Evolutionary conservation across 2,797 vertebrate genomes (phyloP).

Genomic region (Phataginus tricuspis): DNA sequence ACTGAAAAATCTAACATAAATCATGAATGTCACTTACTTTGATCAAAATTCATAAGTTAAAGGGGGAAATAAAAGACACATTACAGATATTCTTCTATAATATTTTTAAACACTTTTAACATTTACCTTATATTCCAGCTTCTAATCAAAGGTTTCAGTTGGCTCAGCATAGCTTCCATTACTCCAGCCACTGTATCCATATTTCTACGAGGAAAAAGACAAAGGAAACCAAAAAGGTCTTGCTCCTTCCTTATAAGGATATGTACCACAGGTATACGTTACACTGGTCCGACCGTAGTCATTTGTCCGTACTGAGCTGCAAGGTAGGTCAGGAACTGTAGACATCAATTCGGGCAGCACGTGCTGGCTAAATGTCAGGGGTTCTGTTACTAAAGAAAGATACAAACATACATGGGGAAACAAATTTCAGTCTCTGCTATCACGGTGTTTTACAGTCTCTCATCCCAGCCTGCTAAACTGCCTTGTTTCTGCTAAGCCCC

Average conservation of each 20-base stretch:
- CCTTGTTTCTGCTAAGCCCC: not conserved
- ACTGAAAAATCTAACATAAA: not conserved
- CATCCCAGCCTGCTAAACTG: not conserved
- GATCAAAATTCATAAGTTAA: not conserved
- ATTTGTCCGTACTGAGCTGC: not conserved
- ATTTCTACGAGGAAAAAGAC: not conserved
- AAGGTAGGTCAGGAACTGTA: not conserved
- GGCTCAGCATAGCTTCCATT: not conserved
- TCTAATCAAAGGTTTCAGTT: not conserved
- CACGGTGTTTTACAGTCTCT: not conserved
- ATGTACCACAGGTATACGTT: not conserved
- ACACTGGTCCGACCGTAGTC: not conserved
- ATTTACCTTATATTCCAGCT: not conserved
- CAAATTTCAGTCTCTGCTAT: not conserved
- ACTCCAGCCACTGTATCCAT: not conserved
- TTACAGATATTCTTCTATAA: not conserved
- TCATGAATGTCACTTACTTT: not conserved
- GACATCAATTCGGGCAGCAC: not conserved
- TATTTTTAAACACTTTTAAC: constrained; percentile 34
- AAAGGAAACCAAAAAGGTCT: not conserved
- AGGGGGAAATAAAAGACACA: not conserved
- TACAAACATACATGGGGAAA: not conserved
- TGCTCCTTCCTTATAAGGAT: not conserved
- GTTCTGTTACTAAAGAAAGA: not conserved
- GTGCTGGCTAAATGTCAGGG: not conserved